Conservation (phyloP, 2,113 vertebrate species). For the Tenebrosternarchus preto region DNA sequence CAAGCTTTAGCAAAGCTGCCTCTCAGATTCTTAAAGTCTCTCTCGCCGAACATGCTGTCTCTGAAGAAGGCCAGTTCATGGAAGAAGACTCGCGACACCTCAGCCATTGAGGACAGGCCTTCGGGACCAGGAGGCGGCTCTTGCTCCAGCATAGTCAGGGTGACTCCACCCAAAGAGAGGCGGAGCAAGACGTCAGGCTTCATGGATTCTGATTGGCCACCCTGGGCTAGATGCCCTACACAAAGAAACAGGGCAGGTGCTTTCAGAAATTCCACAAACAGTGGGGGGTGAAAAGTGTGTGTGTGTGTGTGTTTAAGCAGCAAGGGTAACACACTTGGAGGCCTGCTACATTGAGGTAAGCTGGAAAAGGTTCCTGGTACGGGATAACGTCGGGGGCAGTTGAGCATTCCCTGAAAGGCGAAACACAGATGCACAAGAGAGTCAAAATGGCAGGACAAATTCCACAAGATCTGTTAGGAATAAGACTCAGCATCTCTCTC, state of each 20-base stretch:
- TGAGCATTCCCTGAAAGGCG: slow-evolving; percentile 67
- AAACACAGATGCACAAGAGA: neutral
- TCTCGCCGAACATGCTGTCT: slow-evolving; percentile 82
- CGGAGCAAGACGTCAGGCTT: slow-evolving; percentile 82
- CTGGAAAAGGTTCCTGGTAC: slow-evolving; percentile 74
- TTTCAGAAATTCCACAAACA: neutral
- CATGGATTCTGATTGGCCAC: slow-evolving; percentile 71
- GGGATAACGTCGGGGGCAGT: slow-evolving; percentile 75
- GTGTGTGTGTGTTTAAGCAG: neutral
- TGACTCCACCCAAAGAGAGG: slow-evolving; percentile 83
- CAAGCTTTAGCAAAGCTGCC: slow-evolving; percentile 81
- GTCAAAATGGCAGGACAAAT: neutral
- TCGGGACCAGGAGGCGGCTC: slow-evolving; percentile 59
- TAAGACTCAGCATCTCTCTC: slow-evolving; percentile 2
- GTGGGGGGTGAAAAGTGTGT: neutral
- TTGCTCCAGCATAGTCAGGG: slow-evolving; percentile 82
- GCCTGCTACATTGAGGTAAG: slow-evolving; percentile 66
- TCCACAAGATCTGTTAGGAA: neutral
- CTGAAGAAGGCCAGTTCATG: slow-evolving; percentile 78
- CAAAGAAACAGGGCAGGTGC: neutral
- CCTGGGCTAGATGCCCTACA: slow-evolving; percentile 72
- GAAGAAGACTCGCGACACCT: slow-evolving; percentile 80
- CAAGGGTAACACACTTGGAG: slow-evolving; percentile 67
- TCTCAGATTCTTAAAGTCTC: slow-evolving; percentile 81
- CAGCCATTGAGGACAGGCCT: slow-evolving; percentile 57